Evolutionary conservation across 2,888 invertebrate genomes (phyloP), one percentile per base, ranked within the genome.

Genomic region (Therioaphis trifolii): DNA sequence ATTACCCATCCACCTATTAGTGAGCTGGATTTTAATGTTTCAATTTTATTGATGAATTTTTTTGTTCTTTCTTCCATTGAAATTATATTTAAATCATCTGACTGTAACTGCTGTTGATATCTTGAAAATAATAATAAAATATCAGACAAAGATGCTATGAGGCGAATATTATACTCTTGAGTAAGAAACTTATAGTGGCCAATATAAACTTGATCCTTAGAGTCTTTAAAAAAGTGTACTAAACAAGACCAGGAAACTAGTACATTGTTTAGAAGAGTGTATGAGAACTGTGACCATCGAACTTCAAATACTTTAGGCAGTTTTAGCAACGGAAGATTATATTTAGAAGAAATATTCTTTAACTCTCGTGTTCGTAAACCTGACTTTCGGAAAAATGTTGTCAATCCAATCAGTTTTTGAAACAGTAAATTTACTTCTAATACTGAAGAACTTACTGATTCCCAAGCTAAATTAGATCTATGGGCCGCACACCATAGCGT

Each of bases 81-180:
- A 66, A 66, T 66, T 35, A 35, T 66, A 35, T 66, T 66, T 35
- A 66, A 66, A 35, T 66, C n/a, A n/a, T n/a, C n/a, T n/a, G n/a
- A n/a, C n/a, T n/a, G n/a, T n/a, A n/a, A n/a, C n/a, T n/a, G n/a
- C 35, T 66, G 66, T 66, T 66, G 66, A 66, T 40, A 66, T 66
- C 66, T 66, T 66, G 35, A 40, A 35, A 66, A 66, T n/a, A 66
- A 1, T 18, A 35, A 66, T 66, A 40, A n/a, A 35, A 40, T 66
- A 66, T 66, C 35, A 9, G 18, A 43, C 43, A 43, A 43, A 43
- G 43, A 43, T 43, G 43, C 43, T 43, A 43, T 43, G 43, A 43
- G 43, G 43, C 43, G 43, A 43, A 43, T 43, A 43, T 43, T 43
- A 11, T 43, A 43, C 11, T 43, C 43, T 43, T 43, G 43, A 43